A percentile compares a stretch with the other conserved stretches of the same genome.
These are phyloP conservation scores for Formica exsecta DNA, from an alignment of 1,140 invertebrate genomes.

Conservation along the genomic window DNA sequence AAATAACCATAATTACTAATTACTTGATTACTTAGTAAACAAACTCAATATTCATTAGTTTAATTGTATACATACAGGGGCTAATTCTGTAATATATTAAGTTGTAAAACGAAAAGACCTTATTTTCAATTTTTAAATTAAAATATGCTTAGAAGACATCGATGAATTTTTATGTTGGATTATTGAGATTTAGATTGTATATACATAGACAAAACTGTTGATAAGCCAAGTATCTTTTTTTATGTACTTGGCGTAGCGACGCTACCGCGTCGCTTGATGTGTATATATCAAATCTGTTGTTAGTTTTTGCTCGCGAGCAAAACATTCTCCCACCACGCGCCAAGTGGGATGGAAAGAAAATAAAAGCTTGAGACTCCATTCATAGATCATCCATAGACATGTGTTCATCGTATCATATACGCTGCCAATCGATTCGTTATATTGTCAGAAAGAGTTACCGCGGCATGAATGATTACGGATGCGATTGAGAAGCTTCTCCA, in stretches of 20 bases:
- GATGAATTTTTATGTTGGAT: neutral
- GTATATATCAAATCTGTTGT: too few relatives aligned
- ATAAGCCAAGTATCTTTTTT: too few relatives aligned
- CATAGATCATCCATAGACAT: neutral
- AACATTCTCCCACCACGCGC: too few relatives aligned
- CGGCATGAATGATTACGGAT: too few relatives aligned
- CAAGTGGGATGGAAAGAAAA: too few relatives aligned
- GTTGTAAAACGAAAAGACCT: constrained; percentile 4
- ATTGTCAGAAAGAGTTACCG: neutral
- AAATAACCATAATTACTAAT: constrained; percentile 41
- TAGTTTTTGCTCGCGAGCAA: too few relatives aligned
- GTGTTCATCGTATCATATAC: neutral
- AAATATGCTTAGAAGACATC: neutral
- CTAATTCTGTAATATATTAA: constrained; percentile 27
- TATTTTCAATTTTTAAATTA: constrained; percentile 21
- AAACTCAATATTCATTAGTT: constrained; percentile 30
- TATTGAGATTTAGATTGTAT: too few relatives aligned
- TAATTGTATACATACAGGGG: constrained; percentile 12
- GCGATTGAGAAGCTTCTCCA: too few relatives aligned
- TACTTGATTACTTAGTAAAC: constrained; percentile 46
- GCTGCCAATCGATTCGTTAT: neutral
- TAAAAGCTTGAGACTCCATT: too few relatives aligned
- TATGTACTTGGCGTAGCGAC: too few relatives aligned
- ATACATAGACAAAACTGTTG: too few relatives aligned
- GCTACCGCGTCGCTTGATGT: too few relatives aligned